Percentiles rank a stretch among this genome's conserved stretches.
phyloP scores from a whole-genome alignment of 2,888 invertebrate species.

The Parnassius apollo region DNA sequence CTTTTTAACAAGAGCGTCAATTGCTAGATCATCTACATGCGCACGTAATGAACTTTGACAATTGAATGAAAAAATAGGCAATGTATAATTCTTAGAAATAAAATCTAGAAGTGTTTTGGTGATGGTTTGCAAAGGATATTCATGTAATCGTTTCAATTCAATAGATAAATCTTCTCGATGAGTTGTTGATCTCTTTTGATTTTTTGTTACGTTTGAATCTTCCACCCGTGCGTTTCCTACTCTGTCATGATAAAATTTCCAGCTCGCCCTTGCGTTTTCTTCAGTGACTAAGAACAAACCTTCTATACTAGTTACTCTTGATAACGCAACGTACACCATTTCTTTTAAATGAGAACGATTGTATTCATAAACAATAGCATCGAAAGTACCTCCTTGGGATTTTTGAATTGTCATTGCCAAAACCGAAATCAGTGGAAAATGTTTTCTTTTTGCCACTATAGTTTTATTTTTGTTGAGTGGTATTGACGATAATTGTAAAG shows the following conservation, averaged over 20 bases:
- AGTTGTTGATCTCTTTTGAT: no score
- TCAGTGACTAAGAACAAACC: neutral
- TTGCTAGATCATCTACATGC: neutral
- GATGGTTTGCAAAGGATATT: no score
- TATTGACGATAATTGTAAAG: constrained; percentile 17
- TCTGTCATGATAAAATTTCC: no score
- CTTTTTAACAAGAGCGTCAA: neutral
- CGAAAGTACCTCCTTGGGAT: constrained; percentile 28
- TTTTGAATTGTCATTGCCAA: constrained; percentile 40
- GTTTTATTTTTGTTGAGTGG: constrained; percentile 24
- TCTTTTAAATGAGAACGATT: neutral
- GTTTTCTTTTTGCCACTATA: constrained; percentile 26
- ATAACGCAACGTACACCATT: constrained; percentile 4
- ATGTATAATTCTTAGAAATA: neutral
- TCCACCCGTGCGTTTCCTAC: no score
- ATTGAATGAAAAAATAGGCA: neutral
- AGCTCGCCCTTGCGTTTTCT: neutral
- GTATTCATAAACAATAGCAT: constrained; percentile 10
- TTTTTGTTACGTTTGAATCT: no score
- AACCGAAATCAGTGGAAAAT: constrained; percentile 26
- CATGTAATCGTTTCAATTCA: no score
- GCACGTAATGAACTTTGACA: neutral
- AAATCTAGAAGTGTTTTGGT: neutral
- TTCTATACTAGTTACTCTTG: constrained; percentile 6
- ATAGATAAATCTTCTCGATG: no score